Evolutionary conservation across 2,797 vertebrate genomes (phyloP).

Genomic region (Taeniopygia guttata): DNA sequence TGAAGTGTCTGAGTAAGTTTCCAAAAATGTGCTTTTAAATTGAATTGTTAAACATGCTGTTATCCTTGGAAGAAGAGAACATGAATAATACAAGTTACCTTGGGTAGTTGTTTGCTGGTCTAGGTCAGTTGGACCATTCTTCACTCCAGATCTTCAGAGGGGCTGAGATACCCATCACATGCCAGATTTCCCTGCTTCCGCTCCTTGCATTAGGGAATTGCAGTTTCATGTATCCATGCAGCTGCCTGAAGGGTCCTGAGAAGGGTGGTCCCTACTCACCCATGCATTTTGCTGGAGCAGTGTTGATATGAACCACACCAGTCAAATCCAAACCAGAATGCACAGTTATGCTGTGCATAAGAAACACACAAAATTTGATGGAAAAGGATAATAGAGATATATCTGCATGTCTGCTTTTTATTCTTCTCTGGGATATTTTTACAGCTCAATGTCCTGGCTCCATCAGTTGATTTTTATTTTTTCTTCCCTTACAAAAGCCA

Average conservation of each 20-base stretch:
- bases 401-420: background rate
- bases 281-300: background rate
- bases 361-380: background rate
- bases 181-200: background rate
- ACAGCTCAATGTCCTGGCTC: background rate
- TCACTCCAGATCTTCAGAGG: background rate
- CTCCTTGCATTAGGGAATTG: background rate
- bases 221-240: background rate
- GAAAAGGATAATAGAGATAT: background rate
- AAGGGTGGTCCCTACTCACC: background rate
- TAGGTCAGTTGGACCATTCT: background rate
- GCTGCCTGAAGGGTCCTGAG: background rate
- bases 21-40: background rate
- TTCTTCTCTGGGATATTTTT: background rate
- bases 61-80: background rate
- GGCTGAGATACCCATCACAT: background rate
- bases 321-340: background rate
- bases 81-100: background rate
- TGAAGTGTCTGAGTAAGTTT: background rate
- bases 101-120: background rate
- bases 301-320: background rate
- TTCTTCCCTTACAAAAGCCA: background rate
- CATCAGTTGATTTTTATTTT: background rate
- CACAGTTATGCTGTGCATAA: background rate
- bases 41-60: background rate